Evolutionary conservation across 2,797 vertebrate species (phyloP).

Genomic region (Macropus fuliginosus): DNA sequence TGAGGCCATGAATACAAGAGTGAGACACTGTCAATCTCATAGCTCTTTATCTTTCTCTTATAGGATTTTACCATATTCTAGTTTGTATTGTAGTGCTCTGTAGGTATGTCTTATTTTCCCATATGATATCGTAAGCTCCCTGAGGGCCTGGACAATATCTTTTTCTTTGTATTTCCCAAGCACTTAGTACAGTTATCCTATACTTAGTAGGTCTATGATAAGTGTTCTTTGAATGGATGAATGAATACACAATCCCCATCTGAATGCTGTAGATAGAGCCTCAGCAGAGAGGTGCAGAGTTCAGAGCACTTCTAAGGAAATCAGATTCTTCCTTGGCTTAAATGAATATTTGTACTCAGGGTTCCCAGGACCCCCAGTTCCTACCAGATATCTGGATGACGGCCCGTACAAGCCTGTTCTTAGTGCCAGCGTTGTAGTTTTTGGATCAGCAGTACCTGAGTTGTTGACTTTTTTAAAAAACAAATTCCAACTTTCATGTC

Average conservation of each 20-base stretch:
- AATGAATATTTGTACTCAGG: not conserved
- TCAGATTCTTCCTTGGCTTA: not conserved
- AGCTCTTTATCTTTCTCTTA: not conserved
- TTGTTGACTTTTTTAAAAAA: not conserved
- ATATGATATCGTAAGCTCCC: not conserved
- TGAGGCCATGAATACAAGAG: not conserved
- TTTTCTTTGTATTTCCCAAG: not conserved
- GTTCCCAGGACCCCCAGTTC: not conserved
- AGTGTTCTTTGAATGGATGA: not conserved
- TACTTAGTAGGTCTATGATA: not conserved
- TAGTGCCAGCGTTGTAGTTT: not conserved
- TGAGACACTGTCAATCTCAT: not conserved
- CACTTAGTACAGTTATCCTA: not conserved
- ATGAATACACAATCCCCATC: not conserved
- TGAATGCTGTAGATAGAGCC: not conserved
- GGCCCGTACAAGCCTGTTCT: not conserved
- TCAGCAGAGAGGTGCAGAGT: not conserved
- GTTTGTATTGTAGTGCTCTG: not conserved
- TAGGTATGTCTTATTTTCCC: not conserved
- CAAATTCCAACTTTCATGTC: accelerated
- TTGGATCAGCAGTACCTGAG: not conserved
- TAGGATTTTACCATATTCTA: not conserved
- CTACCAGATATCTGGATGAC: not conserved
- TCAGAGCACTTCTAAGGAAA: not conserved
- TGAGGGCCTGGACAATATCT: not conserved